phyloP scores from a whole-genome alignment of 2,888 invertebrate genomes.

The Catocala sponsa region DNA sequence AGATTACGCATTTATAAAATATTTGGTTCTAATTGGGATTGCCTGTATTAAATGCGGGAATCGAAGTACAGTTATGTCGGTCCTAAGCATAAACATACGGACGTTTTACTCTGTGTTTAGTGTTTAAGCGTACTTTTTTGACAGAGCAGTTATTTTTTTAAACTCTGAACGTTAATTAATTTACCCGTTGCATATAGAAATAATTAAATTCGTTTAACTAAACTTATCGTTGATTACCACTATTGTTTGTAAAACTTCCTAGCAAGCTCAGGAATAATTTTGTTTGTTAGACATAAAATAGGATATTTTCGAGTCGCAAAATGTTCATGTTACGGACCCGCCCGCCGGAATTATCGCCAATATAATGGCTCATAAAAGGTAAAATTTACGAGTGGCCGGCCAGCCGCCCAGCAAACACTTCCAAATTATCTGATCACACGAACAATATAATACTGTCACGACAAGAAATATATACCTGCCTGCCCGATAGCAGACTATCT shows the following conservation, averaged over 20 bases:
- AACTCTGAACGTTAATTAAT: no score
- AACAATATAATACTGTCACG: constrained; percentile 47
- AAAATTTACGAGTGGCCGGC: constrained; percentile 75
- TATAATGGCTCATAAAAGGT: constrained; percentile 81
- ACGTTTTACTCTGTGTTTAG: no score
- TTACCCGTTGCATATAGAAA: no score
- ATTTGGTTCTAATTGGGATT: no score
- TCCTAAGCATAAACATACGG: no score
- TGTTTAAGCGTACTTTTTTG: no score
- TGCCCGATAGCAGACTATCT: constrained; percentile 39
- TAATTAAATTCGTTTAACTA: no score
- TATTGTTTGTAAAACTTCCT: constrained; percentile 13
- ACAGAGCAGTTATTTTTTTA: no score
- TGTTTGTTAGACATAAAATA: constrained; percentile 40
- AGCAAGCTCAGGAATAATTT: constrained; percentile 20
- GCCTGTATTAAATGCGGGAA: no score
- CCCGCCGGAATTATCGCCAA: constrained; percentile 68
- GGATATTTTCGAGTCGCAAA: constrained; percentile 56
- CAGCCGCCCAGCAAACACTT: constrained; percentile 59
- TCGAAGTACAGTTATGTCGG: no score
- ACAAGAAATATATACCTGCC: constrained; percentile 42
- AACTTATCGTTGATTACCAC: no score
- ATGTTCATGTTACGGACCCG: constrained; percentile 63
- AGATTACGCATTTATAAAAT: no score
- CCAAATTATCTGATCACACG: constrained; percentile 71